Percentiles rank a stretch among this genome's conserved stretches.
Conservation (phyloP, 2,888 invertebrate genomes). For the Lordiphosa andalusiaca region DNA sequence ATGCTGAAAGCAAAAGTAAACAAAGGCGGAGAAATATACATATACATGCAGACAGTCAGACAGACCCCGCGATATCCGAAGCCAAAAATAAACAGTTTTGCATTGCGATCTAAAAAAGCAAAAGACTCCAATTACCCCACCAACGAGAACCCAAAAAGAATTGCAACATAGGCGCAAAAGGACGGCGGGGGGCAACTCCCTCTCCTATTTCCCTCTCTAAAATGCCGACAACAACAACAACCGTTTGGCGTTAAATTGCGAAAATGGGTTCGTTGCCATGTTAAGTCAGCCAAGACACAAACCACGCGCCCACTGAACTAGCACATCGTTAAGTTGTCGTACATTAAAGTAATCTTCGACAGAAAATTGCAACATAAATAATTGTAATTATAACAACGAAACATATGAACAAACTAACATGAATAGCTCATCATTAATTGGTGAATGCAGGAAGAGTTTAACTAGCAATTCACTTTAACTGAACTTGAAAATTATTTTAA, state of each 20-base stretch:
- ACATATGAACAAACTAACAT: too few relatives aligned
- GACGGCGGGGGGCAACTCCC: background rate
- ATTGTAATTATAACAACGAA: background rate
- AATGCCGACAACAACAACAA: background rate
- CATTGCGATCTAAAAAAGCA: constrained; percentile 20
- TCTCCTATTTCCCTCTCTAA: background rate
- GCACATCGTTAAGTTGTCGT: background rate
- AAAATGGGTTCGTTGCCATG: constrained; percentile 2
- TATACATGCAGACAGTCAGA: constrained; percentile 4
- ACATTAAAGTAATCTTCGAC: background rate
- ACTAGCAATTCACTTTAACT: too few relatives aligned
- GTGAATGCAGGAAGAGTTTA: too few relatives aligned
- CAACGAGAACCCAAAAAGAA: constrained; percentile 23
- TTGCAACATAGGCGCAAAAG: constrained; percentile 42
- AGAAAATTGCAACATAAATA: constrained; percentile 1
- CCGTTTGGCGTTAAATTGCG: constrained; percentile 23
- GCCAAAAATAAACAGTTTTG: constrained; percentile 60
- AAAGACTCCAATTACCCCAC: constrained; percentile 49
- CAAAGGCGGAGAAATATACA: constrained; percentile 31
- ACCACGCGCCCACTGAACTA: background rate
- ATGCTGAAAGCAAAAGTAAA: constrained; percentile 58
- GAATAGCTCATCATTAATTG: too few relatives aligned
- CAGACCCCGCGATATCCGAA: constrained; percentile 21
- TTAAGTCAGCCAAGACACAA: background rate
- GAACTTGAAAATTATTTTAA: too few relatives aligned